These are phyloP conservation scores for Stichodactyla helianthus DNA, from an alignment of 64 coral and sea anemone genomes.

Conservation along the genomic window DNA sequence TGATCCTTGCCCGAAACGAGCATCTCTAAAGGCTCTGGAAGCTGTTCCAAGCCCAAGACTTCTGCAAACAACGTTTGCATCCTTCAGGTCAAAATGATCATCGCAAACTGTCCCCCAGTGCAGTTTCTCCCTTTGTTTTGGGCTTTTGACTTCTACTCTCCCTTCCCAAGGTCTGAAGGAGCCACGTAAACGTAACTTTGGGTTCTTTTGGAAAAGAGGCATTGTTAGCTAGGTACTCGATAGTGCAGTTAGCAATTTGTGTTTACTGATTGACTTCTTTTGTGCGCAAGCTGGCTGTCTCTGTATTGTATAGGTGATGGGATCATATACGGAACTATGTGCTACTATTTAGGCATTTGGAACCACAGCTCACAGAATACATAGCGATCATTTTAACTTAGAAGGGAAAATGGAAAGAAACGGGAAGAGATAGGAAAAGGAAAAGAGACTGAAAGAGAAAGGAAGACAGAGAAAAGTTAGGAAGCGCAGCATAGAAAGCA, in stretches of 20 bases:
- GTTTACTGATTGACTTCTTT: background rate
- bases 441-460: too few species aligned
- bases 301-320: too few species aligned
- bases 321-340: too few species aligned
- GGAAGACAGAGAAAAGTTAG: too few species aligned
- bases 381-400: too few species aligned
- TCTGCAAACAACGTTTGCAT: constrained; percentile 63
- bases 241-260: background rate
- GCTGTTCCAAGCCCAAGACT: constrained; percentile 54
- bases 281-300: background rate
- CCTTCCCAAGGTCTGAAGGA: constrained; percentile 60
- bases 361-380: too few species aligned
- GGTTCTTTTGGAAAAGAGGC: background rate
- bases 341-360: too few species aligned
- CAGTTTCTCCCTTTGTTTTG: background rate
- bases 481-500: too few species aligned
- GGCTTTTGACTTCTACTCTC: constrained; percentile 43
- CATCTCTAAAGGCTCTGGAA: constrained; percentile 28
- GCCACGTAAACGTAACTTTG: constrained; percentile 56
- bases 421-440: too few species aligned
- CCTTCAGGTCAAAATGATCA: constrained; percentile 46
- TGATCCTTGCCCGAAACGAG: constrained; percentile 40
- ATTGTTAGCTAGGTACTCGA: background rate
- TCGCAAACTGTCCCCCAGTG: constrained; percentile 70
- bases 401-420: too few species aligned